Conservation (phyloP, 2,888 invertebrate genomes). For the Beris chalybata region DNA sequence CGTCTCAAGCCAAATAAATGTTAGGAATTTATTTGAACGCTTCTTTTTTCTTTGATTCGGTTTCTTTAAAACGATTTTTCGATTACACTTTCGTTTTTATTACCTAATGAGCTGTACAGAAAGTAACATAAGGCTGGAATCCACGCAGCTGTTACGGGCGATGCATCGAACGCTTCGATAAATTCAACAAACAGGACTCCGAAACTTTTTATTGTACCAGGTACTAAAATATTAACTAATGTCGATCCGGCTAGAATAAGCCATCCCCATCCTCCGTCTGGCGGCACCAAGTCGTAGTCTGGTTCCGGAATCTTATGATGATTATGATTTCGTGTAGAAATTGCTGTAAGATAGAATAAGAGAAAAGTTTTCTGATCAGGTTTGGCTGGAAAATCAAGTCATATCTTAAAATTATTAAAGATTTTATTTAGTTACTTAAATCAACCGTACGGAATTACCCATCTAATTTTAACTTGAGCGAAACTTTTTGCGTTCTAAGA, state of each 20-base stretch:
- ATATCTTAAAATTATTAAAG: background rate
- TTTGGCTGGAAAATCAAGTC: background rate
- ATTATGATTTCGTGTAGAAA: conserved; percentile 15
- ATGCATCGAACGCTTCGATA: conserved; percentile 74
- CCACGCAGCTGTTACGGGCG: conserved; percentile 74
- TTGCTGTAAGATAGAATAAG: conserved; percentile 10
- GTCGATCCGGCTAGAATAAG: conserved; percentile 73
- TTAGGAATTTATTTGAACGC: background rate
- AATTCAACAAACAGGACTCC: conserved; percentile 84
- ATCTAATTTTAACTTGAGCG: no score
- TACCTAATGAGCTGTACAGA: conserved; percentile 84
- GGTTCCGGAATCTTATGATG: conserved; percentile 19
- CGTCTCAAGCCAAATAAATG: background rate
- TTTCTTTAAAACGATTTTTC: background rate
- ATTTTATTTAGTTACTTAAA: background rate
- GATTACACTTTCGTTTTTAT: conserved; percentile 39
- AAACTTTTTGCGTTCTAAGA: no score
- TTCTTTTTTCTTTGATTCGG: background rate
- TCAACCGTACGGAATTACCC: no score
- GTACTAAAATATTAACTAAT: conserved; percentile 80
- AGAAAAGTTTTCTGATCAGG: no score
- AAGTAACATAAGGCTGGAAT: conserved; percentile 88
- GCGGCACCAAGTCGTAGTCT: conserved; percentile 76
- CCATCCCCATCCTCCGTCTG: conserved; percentile 86
- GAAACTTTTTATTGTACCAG: conserved; percentile 86